Base-by-base conservation (phyloP, 2,113 vertebrate genomes). In the Pseudopodoces humilis region DNA sequence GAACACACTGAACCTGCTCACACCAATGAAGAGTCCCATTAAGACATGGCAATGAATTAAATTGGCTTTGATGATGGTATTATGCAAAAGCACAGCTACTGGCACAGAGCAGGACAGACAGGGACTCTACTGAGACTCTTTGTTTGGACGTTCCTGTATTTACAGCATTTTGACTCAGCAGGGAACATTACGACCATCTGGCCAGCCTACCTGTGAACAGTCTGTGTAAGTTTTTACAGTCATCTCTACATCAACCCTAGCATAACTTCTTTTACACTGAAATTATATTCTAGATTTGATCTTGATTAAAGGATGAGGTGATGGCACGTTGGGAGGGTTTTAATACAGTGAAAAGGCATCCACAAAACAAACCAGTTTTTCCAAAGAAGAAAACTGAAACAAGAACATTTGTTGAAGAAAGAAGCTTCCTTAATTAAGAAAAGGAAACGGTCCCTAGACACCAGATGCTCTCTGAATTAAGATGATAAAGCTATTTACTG, bases 201-300 rank as follows among this genome's bases (percentile, higher is more conserved):
- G 14, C 37, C 3, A 4, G 46, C 7, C 22, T 31, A 83, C 24
- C 49, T 52, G 31, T 7, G 15, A 81, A 75, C 5, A 44, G 21
- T 15, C 69, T 68, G 9, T 39, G 0, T 4, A 78, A 56, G 13
- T 21, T 83, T 27, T 41, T 30, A 56, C 15, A 55, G 55, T 16
- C 0, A 0, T 50, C 23, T 80, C 58, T 37, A 0, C 14, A 77
- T 21, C 27, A 49, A 58, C 2, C 10, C 12, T 28, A 74, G 30
- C 10, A 20, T 13, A 78, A 52, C 9, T 43, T 55, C 7, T 69
- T 87, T 63, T 12, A 44, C 27, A 77, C 0, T 56, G 14, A 64
- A 7, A 25, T 70, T 30, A 43, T 23, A 22, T 72, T 86, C 52
- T 33, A 81, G 23, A 67, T 67, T 17, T 11, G 27, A 15, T 49